Evolutionary conservation across 2,888 invertebrate species (phyloP).

Genomic region (Baronia brevicornis): DNA sequence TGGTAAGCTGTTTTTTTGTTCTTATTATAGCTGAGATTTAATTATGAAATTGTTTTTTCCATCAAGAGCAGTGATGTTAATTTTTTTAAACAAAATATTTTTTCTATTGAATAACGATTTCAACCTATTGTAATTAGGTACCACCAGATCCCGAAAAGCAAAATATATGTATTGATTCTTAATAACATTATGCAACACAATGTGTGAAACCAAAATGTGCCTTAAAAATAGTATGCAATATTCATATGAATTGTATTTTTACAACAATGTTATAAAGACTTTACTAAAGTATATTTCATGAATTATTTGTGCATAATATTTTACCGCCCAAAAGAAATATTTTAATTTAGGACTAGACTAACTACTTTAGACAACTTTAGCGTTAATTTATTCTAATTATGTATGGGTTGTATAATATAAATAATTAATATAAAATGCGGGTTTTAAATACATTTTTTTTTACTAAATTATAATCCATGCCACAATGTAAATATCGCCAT

Average conservation of each 20-base stretch:
- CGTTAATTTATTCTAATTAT: slow-evolving; percentile 44
- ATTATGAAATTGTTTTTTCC: no score
- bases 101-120: no score
- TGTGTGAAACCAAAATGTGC: slow-evolving; percentile 5
- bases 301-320: slow-evolving; percentile 26
- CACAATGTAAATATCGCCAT: slow-evolving; percentile 67
- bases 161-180: no score
- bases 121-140: no score
- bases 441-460: slow-evolving; percentile 47
- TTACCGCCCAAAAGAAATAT: slow-evolving; percentile 16
- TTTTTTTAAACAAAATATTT: no score
- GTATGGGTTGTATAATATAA: slow-evolving; percentile 49
- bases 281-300: slow-evolving; percentile 25
- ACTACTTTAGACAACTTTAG: slow-evolving; percentile 26
- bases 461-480: slow-evolving; percentile 59
- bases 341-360: slow-evolving; percentile 12
- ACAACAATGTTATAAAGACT: slow-evolving; percentile 25
- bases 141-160: no score
- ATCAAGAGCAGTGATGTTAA: no score
- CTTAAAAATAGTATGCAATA: slow-evolving; percentile 10
- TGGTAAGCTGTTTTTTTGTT: no score
- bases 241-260: slow-evolving; percentile 12
- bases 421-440: slow-evolving; percentile 45
- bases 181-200: no score
- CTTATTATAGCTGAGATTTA: no score